Evolutionary conservation across 2,888 invertebrate genomes (phyloP), one percentile per base, ranked within the genome.

Genomic region (Drosophila limbata): DNA sequence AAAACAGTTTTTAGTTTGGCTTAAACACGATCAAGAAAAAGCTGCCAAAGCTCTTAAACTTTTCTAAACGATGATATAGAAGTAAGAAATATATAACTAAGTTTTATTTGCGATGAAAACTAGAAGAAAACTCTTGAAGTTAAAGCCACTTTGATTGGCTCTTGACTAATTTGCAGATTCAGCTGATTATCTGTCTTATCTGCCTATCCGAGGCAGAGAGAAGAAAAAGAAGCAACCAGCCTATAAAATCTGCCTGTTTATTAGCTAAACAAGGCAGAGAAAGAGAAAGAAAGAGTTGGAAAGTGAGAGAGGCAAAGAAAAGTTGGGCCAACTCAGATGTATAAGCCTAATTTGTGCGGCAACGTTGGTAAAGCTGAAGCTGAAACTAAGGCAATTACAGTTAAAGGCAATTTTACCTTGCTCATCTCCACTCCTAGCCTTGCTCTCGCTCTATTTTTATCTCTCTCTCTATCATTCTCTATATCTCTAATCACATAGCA

Each of bases 261-360:
- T 56, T 15, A 39, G 15, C 61, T 17, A 63, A 51, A 33, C 15
- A 17, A 15, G 37, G 25, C 3, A 28, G 9, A 10, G 8, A n/a
- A 2, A 28, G n/a, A 10, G 17, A 21, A 5, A 4, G 11, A 40
- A 28, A n/a, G 42, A 39, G 53, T 33, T 15, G 47, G 28, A 8
- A 47, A 28, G 28, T 25, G 35, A 10, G 6, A 51, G 25, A 10
- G 10, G n/a, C 9, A 47, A 31, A 17, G 35, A 17, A 53, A 55
- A 57, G 25, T 31, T 61, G 40, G 40, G 53, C 28, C 64, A 51
- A 45, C 53, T 50, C 53, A 69, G 42, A 45, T 69, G 74, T 73
- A 87, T 81, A 85, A 84, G 87, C 81, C 89, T 84, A 85, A 85
- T 85, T 85, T 87, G 77, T 78, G 61, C 45, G 50, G 35, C 53